Evolutionary conservation across 1,140 invertebrate species (phyloP).

Genomic region (Aphis craccivora): DNA sequence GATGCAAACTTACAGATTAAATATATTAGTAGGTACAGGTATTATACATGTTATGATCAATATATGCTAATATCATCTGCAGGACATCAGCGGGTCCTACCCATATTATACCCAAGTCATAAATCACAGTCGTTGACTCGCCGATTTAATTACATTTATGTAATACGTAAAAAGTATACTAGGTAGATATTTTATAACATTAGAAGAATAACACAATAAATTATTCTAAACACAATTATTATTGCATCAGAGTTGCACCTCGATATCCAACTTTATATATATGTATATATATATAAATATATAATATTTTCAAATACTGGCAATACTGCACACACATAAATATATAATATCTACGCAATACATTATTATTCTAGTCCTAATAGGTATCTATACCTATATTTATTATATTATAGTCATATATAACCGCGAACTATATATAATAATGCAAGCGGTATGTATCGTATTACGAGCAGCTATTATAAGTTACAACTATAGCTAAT

Average conservation of each 20-base stretch:
- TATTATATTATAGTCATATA: not conserved
- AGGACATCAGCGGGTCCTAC: not conserved
- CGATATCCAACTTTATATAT: not conserved
- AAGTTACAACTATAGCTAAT: not conserved
- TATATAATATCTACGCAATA: not conserved
- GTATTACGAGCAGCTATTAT: not conserved
- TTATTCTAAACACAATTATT: constrained; percentile 1
- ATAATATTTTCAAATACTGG: not conserved
- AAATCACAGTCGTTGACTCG: not conserved
- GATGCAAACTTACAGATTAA: not conserved
- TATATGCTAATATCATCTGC: not conserved
- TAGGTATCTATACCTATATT: not conserved
- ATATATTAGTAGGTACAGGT: not conserved
- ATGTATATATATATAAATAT: no score
- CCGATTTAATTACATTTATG: constrained; percentile 11
- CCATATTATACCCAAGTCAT: not conserved
- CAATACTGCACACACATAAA: no score
- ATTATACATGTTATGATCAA: not conserved
- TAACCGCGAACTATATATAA: not conserved
- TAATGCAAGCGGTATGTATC: not conserved
- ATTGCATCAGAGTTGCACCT: not conserved
- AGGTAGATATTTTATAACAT: not conserved
- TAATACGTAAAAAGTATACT: not conserved
- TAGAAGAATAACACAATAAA: not conserved
- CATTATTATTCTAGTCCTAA: not conserved